A percentile compares a stretch with the other conserved stretches of the same genome.
These are phyloP conservation scores for Sardinella longiceps DNA, from an alignment of 2,797 vertebrate genomes.

Conservation along the genomic window DNA sequence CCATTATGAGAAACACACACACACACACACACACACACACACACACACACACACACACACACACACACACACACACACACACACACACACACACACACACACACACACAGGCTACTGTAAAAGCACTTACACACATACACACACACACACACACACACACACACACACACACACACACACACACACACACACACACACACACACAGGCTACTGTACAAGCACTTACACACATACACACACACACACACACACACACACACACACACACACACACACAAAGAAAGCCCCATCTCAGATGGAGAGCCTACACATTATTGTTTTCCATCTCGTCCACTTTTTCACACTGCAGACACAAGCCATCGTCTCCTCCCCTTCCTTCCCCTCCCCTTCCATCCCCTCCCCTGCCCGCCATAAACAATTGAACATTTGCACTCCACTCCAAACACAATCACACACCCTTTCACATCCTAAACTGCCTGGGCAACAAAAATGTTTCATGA, in stretches of 20 bases:
- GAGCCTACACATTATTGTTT: neutral
- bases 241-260: neutral
- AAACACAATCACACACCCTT: neutral
- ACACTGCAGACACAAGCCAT: neutral
- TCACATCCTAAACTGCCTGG: neutral
- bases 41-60: neutral
- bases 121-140: neutral
- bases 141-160: neutral
- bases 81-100: neutral
- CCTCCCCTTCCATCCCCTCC: neutral
- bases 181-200: conserved; percentile 3
- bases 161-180: neutral
- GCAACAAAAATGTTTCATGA: neutral
- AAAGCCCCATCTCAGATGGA: neutral
- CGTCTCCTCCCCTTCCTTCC: neutral
- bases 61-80: neutral
- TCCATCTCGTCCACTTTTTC: neutral
- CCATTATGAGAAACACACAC: conserved; percentile 28
- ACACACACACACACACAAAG: neutral
- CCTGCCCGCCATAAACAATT: neutral
- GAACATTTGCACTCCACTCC: neutral
- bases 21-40: conserved; percentile 9
- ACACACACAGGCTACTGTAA: neutral
- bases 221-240: neutral
- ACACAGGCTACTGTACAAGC: conserved; percentile 21